These are phyloP conservation scores for Vanessa cardui DNA, from an alignment of 2,888 invertebrate species.

Conservation along the genomic window DNA sequence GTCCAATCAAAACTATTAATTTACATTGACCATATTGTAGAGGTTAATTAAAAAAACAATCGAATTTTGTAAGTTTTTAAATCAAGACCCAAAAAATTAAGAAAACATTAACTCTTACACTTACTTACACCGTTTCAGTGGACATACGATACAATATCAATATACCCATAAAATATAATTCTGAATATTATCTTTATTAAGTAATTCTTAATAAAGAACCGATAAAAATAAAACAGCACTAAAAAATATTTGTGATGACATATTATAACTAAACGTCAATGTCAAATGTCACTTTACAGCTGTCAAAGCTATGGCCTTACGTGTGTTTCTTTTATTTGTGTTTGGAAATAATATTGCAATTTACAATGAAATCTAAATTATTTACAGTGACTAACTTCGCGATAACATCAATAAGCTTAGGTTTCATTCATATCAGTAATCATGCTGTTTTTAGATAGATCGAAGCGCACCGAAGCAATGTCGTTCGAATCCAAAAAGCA, in stretches of 20 bases:
- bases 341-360: constrained; percentile 61
- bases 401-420: constrained; percentile 56
- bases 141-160: too few species aligned
- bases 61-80: too few species aligned
- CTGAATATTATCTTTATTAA: too few species aligned
- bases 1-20: too few species aligned
- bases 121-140: too few species aligned
- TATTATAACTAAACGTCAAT: constrained; percentile 5
- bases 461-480: constrained; percentile 62
- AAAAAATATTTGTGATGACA: not conserved
- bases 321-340: constrained; percentile 73
- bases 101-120: too few species aligned
- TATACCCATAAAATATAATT: too few species aligned
- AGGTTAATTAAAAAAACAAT: too few species aligned
- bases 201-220: too few species aligned
- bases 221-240: not conserved
- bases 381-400: constrained; percentile 52
- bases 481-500: constrained; percentile 56
- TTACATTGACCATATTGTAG: too few species aligned
- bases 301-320: constrained; percentile 59
- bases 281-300: constrained; percentile 9
- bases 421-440: constrained; percentile 49
- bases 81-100: too few species aligned
- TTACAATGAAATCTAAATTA: constrained; percentile 68
- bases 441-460: constrained; percentile 75